phyloP scores from a whole-genome alignment of 2,888 invertebrate species.

The Colostygia pectinataria region DNA sequence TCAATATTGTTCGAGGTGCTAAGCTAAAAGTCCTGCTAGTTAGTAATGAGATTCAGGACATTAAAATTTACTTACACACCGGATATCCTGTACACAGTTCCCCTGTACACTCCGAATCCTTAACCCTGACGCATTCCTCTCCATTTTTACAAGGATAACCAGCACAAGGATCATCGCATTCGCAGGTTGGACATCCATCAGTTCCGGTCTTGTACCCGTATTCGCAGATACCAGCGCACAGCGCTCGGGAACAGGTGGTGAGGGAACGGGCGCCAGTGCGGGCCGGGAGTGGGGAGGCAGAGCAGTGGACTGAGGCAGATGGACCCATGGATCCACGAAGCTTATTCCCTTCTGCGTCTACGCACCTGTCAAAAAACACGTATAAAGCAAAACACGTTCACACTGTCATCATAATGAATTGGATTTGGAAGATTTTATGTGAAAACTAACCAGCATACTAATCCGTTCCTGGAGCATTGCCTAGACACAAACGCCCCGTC shows the following conservation, averaged over 20 bases:
- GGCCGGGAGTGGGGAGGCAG: constrained; percentile 56
- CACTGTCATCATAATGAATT: no score
- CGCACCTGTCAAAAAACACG: constrained; percentile 86
- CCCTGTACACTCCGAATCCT: constrained; percentile 85
- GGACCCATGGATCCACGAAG: constrained; percentile 91
- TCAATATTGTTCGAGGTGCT: no score
- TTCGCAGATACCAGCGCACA: constrained; percentile 92
- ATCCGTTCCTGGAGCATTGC: constrained; percentile 92
- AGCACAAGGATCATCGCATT: constrained; percentile 93
- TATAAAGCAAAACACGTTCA: no score
- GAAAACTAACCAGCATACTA: constrained; percentile 89
- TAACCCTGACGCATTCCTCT: constrained; percentile 89
- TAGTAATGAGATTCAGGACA: no score
- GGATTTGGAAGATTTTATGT: no score
- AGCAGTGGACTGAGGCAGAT: constrained; percentile 86
- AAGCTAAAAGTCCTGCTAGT: no score
- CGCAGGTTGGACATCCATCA: constrained; percentile 91
- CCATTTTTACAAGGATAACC: constrained; percentile 88
- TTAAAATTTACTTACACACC: constrained; percentile 83
- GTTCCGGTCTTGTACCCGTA: constrained; percentile 89
- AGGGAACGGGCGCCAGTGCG: constrained; percentile 79
- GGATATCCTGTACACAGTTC: constrained; percentile 89
- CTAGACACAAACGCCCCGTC: constrained; percentile 88
- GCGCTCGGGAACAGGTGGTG: constrained; percentile 85
- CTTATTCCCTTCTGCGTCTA: constrained; percentile 90